Base-by-base conservation (phyloP, 2,797 vertebrate species). In the Tinamus major region DNA sequence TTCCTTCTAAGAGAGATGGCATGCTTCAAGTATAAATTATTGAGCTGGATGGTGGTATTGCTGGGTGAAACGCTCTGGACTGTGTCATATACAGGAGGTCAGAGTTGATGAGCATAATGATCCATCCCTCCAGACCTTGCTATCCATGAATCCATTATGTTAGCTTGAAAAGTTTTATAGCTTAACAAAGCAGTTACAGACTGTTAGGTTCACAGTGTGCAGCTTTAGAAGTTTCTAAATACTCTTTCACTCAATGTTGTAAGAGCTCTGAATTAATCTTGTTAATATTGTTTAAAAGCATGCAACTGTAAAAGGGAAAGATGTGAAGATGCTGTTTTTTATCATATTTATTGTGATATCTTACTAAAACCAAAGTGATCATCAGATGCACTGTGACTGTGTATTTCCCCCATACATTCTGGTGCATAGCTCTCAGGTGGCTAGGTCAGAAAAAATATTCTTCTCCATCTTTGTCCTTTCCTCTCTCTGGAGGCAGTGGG, bases 11-110 rank as follows among this genome's bases (percentile, higher is more conserved):
- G 90, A 93, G 67, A 79, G 79, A 85, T 83, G 74, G 72, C 87
- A 67, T 4, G 17, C n/a, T 87, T 95, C 74, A 96, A 82, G 82
- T 94, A 87, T 94, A 96, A 95, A 92, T 96, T 96, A 81, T 79
- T 87, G 13, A 51, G 31, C 59, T 85, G 83, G 90, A 89, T 85
- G 85, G 90, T 85, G 79, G 51, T 84, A 93, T 85, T 4, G 5
- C 63, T 95, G 82, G 74, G 74, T 93, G 74, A 81, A 85, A 87
- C 67, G 82, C 85, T 93, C 87, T 95, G 94, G 65, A 92, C 87
- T 94, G 65, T 95, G 79, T 94, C 82, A 91, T 92, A 76, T 31
- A n/a, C 64, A 80, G 78, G 86, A 90, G 75, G 88, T 89, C 75
- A 93, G 95, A 92, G 72, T 33, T 85, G 86, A 94, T 88, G 64